A percentile compares a stretch with the other conserved stretches of the same genome.
Conservation (phyloP, 2,888 invertebrate genomes). For the Apotomis turbidana region DNA sequence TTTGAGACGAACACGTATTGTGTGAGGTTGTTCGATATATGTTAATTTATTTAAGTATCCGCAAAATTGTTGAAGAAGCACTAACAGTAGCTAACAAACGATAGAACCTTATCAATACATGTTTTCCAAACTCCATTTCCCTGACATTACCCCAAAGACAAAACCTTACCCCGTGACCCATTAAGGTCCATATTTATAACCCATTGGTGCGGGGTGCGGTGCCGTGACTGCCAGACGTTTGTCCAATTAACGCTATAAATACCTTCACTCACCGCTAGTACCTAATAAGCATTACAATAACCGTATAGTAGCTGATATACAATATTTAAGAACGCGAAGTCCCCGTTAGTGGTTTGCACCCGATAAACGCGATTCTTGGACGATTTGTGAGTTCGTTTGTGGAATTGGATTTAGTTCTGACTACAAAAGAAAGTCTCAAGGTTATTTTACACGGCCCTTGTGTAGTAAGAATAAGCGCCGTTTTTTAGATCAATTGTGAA, state of each 20-base stretch:
- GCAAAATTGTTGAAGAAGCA: no score
- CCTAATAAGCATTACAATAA: conserved; percentile 73
- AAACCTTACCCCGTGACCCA: conserved; percentile 50
- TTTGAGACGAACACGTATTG: no score
- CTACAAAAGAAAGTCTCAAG: background rate
- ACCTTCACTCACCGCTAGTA: conserved; percentile 62
- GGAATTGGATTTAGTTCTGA: background rate
- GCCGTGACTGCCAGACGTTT: conserved; percentile 74
- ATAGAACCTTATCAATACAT: background rate
- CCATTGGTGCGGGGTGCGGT: conserved; percentile 51
- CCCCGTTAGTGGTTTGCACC: conserved; percentile 48
- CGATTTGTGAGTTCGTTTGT: conserved; percentile 8
- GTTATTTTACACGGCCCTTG: no score
- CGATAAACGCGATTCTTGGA: conserved; percentile 19
- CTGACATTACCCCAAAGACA: conserved; percentile 13
- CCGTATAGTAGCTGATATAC: conserved; percentile 77
- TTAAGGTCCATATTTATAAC: conserved; percentile 58
- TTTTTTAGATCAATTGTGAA: no score
- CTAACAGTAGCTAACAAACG: background rate
- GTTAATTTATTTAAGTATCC: no score
- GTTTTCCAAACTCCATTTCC: background rate
- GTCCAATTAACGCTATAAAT: conserved; percentile 80
- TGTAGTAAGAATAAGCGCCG: no score
- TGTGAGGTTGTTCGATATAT: no score
- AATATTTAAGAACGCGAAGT: conserved; percentile 76